Conservation (phyloP, 2,113 vertebrate species). For the Cyanocitta stelleri region DNA sequence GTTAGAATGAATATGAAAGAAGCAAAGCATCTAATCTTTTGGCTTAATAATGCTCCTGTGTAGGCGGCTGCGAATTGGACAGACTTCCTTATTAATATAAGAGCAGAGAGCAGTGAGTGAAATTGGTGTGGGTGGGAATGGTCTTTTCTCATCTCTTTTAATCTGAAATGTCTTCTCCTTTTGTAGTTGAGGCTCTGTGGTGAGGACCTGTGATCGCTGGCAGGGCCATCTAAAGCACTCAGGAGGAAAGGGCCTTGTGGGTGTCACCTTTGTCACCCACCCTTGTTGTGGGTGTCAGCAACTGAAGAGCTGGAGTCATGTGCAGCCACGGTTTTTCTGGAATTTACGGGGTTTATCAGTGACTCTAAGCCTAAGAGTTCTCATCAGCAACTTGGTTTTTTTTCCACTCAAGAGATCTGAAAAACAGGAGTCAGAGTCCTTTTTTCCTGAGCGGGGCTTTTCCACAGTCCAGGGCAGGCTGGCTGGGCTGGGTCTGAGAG, state of each 20-base stretch:
- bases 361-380: background rate
- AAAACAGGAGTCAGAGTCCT: background rate
- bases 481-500: background rate
- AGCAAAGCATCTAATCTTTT: slow-evolving; percentile 32
- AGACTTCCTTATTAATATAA: background rate
- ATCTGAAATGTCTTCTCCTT: background rate
- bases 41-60: background rate
- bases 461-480: rapidly evolving
- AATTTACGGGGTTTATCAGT: background rate
- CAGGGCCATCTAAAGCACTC: background rate
- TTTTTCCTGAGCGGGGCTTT: background rate
- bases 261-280: too few species aligned
- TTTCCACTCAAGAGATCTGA: background rate
- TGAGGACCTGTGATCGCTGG: background rate
- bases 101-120: background rate
- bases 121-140: background rate
- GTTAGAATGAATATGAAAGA: background rate
- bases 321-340: background rate
- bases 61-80: background rate
- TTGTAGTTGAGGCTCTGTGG: slow-evolving; percentile 1
- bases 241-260: background rate
- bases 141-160: background rate
- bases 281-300: background rate
- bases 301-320: background rate
- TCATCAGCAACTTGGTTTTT: background rate